phyloP scores from a whole-genome alignment of 2,797 vertebrate genomes.

The Phoeniculus purpureus region DNA sequence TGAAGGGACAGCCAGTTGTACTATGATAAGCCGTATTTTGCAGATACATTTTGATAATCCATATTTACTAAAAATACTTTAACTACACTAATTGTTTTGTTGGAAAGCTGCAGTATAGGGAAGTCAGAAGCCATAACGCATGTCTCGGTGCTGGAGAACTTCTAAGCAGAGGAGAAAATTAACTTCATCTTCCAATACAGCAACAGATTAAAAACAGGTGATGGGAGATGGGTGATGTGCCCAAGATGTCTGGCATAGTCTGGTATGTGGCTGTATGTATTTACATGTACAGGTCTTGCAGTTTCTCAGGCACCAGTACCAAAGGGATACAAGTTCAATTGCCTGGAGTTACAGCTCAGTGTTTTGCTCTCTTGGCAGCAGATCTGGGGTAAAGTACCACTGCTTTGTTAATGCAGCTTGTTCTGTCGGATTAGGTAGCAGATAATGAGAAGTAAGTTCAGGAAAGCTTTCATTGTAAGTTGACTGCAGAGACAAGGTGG shows the following conservation, averaged over 20 bases:
- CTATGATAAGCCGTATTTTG: neutral
- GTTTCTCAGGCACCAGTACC: neutral
- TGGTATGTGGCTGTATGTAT: accelerated
- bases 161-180: neutral
- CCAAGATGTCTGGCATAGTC: accelerated
- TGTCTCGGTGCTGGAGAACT: neutral
- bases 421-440: neutral
- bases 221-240: neutral
- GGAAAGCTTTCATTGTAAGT: neutral
- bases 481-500: no score
- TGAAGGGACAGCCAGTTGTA: neutral
- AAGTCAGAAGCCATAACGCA: neutral
- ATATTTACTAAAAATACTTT: neutral
- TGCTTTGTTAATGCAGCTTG: neutral
- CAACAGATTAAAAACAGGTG: neutral
- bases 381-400: neutral
- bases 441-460: neutral
- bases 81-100: neutral
- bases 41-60: neutral
- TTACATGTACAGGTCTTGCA: neutral
- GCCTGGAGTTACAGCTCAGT: accelerated
- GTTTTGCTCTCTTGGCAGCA: neutral
- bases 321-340: neutral
- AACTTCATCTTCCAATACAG: neutral
- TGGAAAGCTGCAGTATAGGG: neutral